Evolutionary conservation across 2,797 vertebrate genomes (phyloP).

Genomic region (Prunella strophiata): DNA sequence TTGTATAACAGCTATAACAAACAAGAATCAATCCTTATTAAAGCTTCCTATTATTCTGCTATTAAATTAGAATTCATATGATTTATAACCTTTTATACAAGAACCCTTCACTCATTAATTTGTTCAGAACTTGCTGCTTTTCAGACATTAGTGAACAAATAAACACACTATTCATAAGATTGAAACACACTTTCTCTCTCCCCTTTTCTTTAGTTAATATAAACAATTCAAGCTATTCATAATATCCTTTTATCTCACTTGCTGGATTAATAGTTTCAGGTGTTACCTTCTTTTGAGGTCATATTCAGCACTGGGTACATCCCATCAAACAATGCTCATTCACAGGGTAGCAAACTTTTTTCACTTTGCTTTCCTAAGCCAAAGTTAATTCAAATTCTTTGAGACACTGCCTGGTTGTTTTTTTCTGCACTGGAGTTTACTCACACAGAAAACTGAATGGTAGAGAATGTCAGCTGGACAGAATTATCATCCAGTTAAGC

Average conservation of each 20-base stretch:
- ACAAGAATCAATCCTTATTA: not conserved
- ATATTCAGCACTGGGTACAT: not conserved
- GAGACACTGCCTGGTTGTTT: not conserved
- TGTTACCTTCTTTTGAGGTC: not conserved
- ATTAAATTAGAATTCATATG: not conserved
- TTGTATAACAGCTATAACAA: slow-evolving; percentile 11
- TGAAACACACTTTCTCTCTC: not conserved
- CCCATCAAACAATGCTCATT: not conserved
- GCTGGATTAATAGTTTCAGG: not conserved
- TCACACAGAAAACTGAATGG: not conserved
- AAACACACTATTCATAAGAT: not conserved
- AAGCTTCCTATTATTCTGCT: not conserved
- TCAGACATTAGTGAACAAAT: not conserved
- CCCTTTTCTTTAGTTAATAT: not conserved
- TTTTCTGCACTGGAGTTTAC: not conserved
- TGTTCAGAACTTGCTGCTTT: not conserved
- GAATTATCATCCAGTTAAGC: slow-evolving; percentile 26
- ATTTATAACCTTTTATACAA: not conserved
- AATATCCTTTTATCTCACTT: not conserved
- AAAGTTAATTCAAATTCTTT: not conserved
- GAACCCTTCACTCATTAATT: not conserved
- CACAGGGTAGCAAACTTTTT: not conserved
- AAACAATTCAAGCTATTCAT: not conserved
- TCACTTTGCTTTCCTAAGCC: not conserved
- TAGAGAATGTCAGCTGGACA: not conserved